Base-by-base conservation (phyloP, 1,140 invertebrate species). In the Hestina assimilis region DNA sequence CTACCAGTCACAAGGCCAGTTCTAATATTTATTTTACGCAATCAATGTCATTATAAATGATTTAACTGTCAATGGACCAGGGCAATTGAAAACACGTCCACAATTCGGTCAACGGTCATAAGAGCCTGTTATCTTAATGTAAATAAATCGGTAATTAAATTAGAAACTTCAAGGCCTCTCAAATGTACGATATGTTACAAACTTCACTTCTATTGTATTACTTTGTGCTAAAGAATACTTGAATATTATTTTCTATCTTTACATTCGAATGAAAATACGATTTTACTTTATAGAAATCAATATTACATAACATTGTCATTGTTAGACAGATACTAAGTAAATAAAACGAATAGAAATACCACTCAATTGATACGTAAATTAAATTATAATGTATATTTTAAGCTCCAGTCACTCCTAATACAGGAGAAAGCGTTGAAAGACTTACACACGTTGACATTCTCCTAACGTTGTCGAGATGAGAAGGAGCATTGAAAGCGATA, bases 11-110 rank as follows among this genome's bases (percentile, higher is more conserved):
- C 66, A 75, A 66, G 65, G 65, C 59, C 51, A 52, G 42, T 51
- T 67, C 63, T 66, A 71, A 77, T 77, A 70, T 80, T 83, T 72
- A 62, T 56, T 58, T 73, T 72, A 64, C 66, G 70, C 69, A 79
- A 77, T 60, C 64, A 59, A 59, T 59, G 63, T 50, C 63, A 63
- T 47, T 57, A 61, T 62, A 68, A 72, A 73, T 66, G 65, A 66
- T 53, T 51, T 48, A 46, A 58, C 50, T 72, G 69, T 71, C 64
- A 72, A 68, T 68, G 62, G 62, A 42, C 31, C 48, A n/a, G 42
- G 33, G 23, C 41, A 60, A 51, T 55, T 38, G 52, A 38, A 14
- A 41, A 61, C 59, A 55, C 45, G 45, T 29, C 46, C 31, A 50
- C 23, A 20, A 40, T 54, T 50, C 28, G 29, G 21, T 33, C 17